Evolutionary conservation across 2,113 vertebrate species (phyloP), one percentile per base, ranked within the genome.

Genomic region (Epinephelus fuscoguttatus): DNA sequence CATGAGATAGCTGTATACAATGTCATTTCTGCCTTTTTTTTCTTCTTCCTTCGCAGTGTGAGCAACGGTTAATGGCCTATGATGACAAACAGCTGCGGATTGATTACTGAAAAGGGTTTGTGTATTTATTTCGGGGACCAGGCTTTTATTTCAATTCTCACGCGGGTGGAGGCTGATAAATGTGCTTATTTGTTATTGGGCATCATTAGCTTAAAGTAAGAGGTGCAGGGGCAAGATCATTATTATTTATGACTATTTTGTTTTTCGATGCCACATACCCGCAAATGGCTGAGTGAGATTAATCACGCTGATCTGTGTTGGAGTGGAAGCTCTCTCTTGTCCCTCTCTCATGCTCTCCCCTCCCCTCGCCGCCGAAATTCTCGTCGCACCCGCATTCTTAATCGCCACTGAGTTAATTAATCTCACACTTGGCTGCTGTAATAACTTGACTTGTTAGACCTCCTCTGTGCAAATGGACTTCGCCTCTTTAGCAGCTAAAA

Each of bases 371-470:
- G 50, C 25, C 17, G 19, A 87, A 85, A 88, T 86, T 78, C 77
- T 91, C 68, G 70, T 88, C 67, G 55, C 82, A 81, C 72, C 57
- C 57, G 64, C 78, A 82, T 93, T 91, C 86, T 90, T 94, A 94
- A 94, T 95, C 80, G 70, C 79, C 84, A 81, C 74, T 82, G 84
- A 94, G 90, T 95, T 95, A 94, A 96, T 96, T 94, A 95, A 95
- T 94, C 94, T 92, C 90, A 92, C 89, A 91, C 91, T 94, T 84
- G 79, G 93, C 92, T 89, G 90, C 91, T 81, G 84, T 92, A 94
- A 94, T 94, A 94, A 93, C 91, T 90, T 93, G 90, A 95, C 94
- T 92, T 82, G 86, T 92, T 91, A 93, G 92, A 94, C 90, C 90
- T 92, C 84, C 78, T 81, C 80, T 74, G 67, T 56, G 67, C 82